Base-by-base conservation (phyloP, 2,888 invertebrate species). In the Rambutsinella grinnellia region DNA sequence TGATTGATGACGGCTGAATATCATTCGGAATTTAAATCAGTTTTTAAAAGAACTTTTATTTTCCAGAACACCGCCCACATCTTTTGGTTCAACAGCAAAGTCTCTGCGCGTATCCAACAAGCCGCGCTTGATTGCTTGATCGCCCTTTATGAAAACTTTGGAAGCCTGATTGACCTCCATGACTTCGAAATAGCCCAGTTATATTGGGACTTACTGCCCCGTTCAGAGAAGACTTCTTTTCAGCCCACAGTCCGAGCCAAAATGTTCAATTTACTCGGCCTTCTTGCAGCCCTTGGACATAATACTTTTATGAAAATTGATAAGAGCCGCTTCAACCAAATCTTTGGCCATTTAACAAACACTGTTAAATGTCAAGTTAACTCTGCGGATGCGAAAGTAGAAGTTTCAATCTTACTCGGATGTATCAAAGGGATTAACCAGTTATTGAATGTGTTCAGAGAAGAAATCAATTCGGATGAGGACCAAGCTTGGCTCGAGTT, bases 191-290 rank as follows among this genome's bases (percentile, higher is more conserved):
- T 76, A 6, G 10, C 62, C 8, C 44, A 24, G 5, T 56, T 82
- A 21, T 82, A 82, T 28, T 53, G 58, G 54, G 66, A 74, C 1
- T 28, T 84, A 0, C 27, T 82, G 3, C 10, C 28, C 0, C 27
- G 28, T 15, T 76, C 82, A 3, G 82, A 82, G 53, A 79, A 80
- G 53, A 69, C 68, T 8, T 21, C 56, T 0, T 81, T 56, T 57
- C 79, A 81, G 21, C 82, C 84, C 8, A 79, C 79, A 26, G 84
- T 84, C 0, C 56, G 82, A 10, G 82, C 77, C 23, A 82, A 82
- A 62, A 81, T 84, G 66, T 80, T 82, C 54, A 68, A 81, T 36
- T 65, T 79, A 8, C 23, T 84, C 27, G 84, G 84, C 3, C 13
- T 79, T 17, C 21, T 84, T 1, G 81, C 79, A 1, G 44, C 54